phyloP scores from a whole-genome alignment of 2,113 vertebrate species.

The Calidris pugnax region DNA sequence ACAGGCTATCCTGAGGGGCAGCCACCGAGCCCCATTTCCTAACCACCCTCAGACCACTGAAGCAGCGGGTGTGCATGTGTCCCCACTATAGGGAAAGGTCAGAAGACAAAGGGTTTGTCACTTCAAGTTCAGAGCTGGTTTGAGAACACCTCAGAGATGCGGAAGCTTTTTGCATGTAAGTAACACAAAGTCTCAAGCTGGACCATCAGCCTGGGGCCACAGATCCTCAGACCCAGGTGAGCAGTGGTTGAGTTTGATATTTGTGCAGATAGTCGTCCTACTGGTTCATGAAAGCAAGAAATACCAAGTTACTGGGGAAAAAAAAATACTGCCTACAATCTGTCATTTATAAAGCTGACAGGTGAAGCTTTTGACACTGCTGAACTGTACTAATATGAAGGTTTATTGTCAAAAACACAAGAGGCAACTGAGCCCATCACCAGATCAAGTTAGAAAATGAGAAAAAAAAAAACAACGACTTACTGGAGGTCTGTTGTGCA shows the following conservation, averaged over 20 bases:
- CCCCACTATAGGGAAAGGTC: background rate
- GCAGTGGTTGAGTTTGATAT: background rate
- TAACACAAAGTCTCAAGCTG: background rate
- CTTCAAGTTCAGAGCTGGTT: background rate
- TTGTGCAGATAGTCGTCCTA: background rate
- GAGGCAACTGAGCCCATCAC: background rate
- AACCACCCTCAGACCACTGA: too few species aligned
- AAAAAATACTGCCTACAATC: background rate
- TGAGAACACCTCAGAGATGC: background rate
- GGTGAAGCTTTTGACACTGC: background rate
- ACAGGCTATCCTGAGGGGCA: background rate
- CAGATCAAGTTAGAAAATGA: background rate
- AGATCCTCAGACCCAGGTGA: background rate
- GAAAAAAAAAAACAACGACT: background rate
- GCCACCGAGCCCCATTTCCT: background rate
- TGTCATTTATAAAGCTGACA: background rate
- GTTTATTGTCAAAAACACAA: constrained; percentile 6
- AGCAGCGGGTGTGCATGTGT: rapidly evolving
- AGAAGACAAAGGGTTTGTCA: background rate
- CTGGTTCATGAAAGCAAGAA: background rate
- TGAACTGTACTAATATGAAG: background rate
- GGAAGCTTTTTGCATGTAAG: background rate
- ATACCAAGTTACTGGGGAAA: background rate
- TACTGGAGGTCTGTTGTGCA: background rate
- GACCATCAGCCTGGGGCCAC: background rate